Conservation (phyloP, 2,113 vertebrate genomes). For the Hypomesus transpacificus region DNA sequence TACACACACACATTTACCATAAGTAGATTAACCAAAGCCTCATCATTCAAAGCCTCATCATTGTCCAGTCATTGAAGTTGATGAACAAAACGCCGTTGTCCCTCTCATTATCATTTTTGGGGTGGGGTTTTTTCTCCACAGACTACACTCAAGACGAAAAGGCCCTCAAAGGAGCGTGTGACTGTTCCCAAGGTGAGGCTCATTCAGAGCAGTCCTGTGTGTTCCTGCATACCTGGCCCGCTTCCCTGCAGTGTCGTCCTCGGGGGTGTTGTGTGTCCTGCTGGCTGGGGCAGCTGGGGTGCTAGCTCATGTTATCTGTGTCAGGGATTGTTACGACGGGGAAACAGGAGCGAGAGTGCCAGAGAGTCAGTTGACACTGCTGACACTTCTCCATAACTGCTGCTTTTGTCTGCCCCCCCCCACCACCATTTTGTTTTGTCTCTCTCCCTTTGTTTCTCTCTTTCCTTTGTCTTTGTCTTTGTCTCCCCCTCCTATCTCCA, state of each 20-base stretch:
- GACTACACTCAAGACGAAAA: slow-evolving; percentile 97
- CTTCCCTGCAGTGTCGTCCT: not conserved
- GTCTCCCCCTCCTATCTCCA: not conserved
- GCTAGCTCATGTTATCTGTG: slow-evolving; percentile 9
- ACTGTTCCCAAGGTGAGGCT: slow-evolving; percentile 86
- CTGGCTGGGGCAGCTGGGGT: not conserved
- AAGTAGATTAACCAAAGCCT: not conserved
- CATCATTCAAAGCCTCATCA: not conserved
- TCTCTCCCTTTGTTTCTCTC: not conserved
- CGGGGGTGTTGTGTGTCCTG: slow-evolving; percentile 16
- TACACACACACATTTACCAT: not conserved
- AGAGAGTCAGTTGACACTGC: not conserved
- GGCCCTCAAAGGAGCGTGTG: slow-evolving; percentile 86
- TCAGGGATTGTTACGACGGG: not conserved
- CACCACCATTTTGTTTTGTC: not conserved
- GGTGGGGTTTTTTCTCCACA: slow-evolving; percentile 51
- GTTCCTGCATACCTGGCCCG: not conserved
- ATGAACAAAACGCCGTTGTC: too few relatives aligned
- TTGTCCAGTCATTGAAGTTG: too few relatives aligned
- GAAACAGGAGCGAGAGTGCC: not conserved
- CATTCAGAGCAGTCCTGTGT: not conserved
- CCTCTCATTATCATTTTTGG: too few relatives aligned
- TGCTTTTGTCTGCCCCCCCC: slow-evolving; percentile 30
- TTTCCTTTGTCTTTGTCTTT: not conserved
- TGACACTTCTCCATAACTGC: slow-evolving; percentile 23